Conservation (phyloP, 2,888 invertebrate genomes). For the Congeria kusceri region DNA sequence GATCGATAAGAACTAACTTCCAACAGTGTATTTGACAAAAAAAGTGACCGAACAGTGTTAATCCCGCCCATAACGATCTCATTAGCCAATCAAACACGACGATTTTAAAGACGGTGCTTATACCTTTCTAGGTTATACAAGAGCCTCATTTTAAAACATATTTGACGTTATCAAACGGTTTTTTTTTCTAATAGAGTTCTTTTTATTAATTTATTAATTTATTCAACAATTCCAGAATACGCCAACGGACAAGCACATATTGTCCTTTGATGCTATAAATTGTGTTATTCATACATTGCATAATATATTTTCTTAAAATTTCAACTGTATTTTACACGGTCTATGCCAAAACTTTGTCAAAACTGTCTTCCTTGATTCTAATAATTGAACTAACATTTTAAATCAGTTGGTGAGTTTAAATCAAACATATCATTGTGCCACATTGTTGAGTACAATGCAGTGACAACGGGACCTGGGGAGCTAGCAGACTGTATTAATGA, state of each 20-base stretch:
- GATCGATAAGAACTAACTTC: no score
- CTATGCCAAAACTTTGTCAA: slow-evolving; percentile 1
- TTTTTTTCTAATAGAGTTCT: no score
- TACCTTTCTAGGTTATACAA: no score
- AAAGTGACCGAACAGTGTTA: no score
- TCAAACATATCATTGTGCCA: slow-evolving; percentile 29
- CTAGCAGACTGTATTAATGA: slow-evolving; percentile 37
- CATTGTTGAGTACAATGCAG: slow-evolving; percentile 31
- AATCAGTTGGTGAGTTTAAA: slow-evolving; percentile 9
- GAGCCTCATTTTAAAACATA: no score
- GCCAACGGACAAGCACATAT: slow-evolving; percentile 33
- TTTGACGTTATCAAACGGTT: no score
- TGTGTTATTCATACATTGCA: slow-evolving; percentile 13
- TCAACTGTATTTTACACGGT: slow-evolving; percentile 18
- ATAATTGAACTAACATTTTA: slow-evolving; percentile 25
- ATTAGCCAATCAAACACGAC: no score
- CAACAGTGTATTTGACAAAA: no score
- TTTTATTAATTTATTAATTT: no score
- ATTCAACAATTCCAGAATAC: slow-evolving; percentile 34
- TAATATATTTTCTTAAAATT: slow-evolving; percentile 8
- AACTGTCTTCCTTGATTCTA: slow-evolving; percentile 30
- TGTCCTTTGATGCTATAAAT: slow-evolving; percentile 25
- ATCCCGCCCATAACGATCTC: no score
- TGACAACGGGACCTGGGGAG: slow-evolving; percentile 20
- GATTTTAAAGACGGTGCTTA: no score